Evolutionary conservation across 2,888 invertebrate species (phyloP).

Genomic region (Pegoplata infirma): DNA sequence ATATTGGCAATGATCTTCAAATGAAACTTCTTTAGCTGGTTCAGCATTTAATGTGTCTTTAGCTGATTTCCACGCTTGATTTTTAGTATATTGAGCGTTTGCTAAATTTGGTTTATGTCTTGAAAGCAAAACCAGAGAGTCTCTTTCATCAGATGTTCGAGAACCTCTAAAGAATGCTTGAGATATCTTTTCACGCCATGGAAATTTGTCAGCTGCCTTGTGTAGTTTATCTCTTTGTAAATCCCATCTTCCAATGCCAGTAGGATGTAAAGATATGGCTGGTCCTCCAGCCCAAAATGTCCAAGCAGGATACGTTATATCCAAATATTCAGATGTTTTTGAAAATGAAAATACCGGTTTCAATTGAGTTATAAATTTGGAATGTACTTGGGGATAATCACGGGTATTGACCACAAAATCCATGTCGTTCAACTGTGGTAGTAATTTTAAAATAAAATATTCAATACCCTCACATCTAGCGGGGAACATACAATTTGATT

Average conservation of each 20-base stretch:
- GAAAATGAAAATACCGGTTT: slow-evolving; percentile 96
- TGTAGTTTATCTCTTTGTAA: slow-evolving; percentile 86
- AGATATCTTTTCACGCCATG: slow-evolving; percentile 87
- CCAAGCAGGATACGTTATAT: slow-evolving; percentile 98
- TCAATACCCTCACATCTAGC: slow-evolving; percentile 94
- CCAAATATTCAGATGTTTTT: slow-evolving; percentile 88
- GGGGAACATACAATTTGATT: slow-evolving; percentile 93
- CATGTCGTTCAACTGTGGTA: slow-evolving; percentile 86
- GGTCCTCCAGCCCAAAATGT: slow-evolving; percentile 99
- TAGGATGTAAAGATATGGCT: slow-evolving; percentile 94
- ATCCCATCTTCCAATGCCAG: slow-evolving; percentile 97
- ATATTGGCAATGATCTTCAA: slow-evolving; percentile 95
- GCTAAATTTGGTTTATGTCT: slow-evolving; percentile 86
- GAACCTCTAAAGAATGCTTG: slow-evolving; percentile 95
- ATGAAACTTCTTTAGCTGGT: slow-evolving; percentile 91
- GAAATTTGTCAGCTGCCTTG: slow-evolving; percentile 81
- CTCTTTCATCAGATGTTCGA: slow-evolving; percentile 93
- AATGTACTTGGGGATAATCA: slow-evolving; percentile 92
- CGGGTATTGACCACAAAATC: slow-evolving; percentile 93
- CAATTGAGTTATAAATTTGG: slow-evolving; percentile 60
- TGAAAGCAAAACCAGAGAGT: slow-evolving; percentile 90
- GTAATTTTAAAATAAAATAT: slow-evolving; percentile 87
- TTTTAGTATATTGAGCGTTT: slow-evolving; percentile 97
- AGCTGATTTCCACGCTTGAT: slow-evolving; percentile 98
- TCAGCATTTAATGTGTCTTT: slow-evolving; percentile 92